Base-by-base conservation (phyloP, 2,113 vertebrate species). In the Phylloscopus trochilus region DNA sequence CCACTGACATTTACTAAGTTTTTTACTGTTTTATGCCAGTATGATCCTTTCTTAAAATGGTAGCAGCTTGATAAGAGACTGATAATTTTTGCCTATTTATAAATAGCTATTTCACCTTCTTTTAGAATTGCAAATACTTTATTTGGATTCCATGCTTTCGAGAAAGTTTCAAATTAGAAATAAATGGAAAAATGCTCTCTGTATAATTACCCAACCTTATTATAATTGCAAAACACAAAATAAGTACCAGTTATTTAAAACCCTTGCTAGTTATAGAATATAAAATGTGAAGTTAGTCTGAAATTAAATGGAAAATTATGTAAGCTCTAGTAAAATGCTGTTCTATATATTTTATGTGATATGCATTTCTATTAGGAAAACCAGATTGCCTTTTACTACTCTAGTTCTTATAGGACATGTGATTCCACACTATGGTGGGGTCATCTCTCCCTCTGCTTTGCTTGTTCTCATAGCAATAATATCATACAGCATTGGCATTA, bases 181-280 rank as follows among this genome's bases (percentile, higher is more conserved):
- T 79, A 94, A 90, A 94, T 63, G 62, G 41, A 92, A 91, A 94
- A 89, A 73, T 73, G 35, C 20, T 55, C 58, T 91, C 49, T 69
- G 31, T 46, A 44, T 92, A 92, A 92, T 76, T 91, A 62, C 15
- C 16, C 41, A 76, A 55, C n/a, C 62, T 83, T 79, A 95, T 94
- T 96, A 79, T 82, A 95, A 94, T 92, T 93, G 70, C 59, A 92
- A 95, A 91, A 62, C 52, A 60, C 33, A 69, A 43, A 94, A 55
- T 91, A 92, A 95, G 46, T 69, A 51, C 63, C 64, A 92, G 66
- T 55, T 93, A 87, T 91, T 94, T 87, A 79, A 97, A 93, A 72
- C 17, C 9, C 17, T 73, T 79, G 19, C 21, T 82, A 73, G 37
- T 30, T 87, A 83, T 28, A 87, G 82, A 91, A 66, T 55, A 44